A percentile compares a stretch with the other conserved stretches of the same genome.
Conservation (phyloP, 2,113 vertebrate genomes). For the Notarius quadriscutis region DNA sequence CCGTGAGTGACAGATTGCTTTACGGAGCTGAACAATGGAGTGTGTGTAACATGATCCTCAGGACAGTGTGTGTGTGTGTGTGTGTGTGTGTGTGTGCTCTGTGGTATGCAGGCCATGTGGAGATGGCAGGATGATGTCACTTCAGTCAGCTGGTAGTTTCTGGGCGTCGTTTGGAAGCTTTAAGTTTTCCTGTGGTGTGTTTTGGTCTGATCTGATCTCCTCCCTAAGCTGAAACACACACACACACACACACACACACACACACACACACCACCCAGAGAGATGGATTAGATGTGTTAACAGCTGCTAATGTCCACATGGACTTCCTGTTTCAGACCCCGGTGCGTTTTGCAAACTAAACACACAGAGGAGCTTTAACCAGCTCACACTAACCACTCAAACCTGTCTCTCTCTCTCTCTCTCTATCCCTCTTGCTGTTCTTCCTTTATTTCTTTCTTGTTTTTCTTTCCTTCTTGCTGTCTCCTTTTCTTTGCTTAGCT, state of each 20-base stretch:
- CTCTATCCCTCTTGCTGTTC: no score
- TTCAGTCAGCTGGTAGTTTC: conserved; percentile 55
- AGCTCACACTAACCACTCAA: not conserved
- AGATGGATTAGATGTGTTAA: conserved; percentile 42
- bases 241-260: conserved; percentile 7
- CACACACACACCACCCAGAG: not conserved
- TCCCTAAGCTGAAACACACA: conserved; percentile 10
- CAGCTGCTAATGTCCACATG: conserved; percentile 31
- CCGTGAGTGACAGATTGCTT: not conserved
- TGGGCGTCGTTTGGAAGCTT: conserved; percentile 29
- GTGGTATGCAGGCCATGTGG: conserved; percentile 27
- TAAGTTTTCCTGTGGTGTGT: conserved; percentile 34
- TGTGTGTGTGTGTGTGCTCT: not conserved
- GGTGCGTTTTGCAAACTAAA: not conserved
- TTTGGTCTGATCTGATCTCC: conserved; percentile 37
- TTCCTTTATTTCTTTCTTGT: no score
- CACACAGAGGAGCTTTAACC: conserved; percentile 39
- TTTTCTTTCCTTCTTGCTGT: no score
- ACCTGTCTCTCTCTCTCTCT: not conserved
- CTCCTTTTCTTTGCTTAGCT: no score
- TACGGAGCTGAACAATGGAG: conserved; percentile 2
- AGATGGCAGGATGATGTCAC: conserved; percentile 62
- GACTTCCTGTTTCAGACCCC: conserved; percentile 10
- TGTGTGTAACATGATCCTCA: not conserved
- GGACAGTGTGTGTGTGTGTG: not conserved